Base-by-base conservation (phyloP, 1,140 invertebrate genomes). In the Sitodiplosis mosellana region DNA sequence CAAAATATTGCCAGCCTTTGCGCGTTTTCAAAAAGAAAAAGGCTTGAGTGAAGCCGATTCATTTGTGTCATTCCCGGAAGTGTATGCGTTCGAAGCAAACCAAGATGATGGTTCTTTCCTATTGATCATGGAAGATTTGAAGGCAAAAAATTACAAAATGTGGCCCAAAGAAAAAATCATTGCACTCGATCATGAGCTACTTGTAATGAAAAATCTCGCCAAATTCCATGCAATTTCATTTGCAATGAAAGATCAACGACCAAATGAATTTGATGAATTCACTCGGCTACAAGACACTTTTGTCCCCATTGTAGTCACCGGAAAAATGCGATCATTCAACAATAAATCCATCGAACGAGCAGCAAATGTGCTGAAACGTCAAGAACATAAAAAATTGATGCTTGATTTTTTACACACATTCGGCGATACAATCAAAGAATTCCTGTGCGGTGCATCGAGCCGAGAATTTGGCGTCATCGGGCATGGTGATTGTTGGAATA, bases 71-170 rank as follows among this genome's bases (percentile, higher is more conserved):
- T 47, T 47, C 49, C 14, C 46, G n/a, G 38, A 47, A 37, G 10
- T 27, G 27, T 12, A 58, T 51, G 55, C 47, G 58, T 40, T 47
- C 18, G 47, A 43, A 27, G 46, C 41, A 22, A 38, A 49, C 17
- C 41, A 43, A 20, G 55, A 62, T 1, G 57, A 58, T 51, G 48
- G 57, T 12, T 52, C 60, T 43, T 59, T 54, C n/a, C 53, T 62
- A 15, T 40, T 71, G 2, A 33, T 69, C 1, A 46, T 71, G 27
- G 64, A 67, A 53, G 63, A 69, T 56, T 47, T 71, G 12, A 56
- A 52, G 48, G 14, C 48, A 11, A 49, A 51, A 51, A 65, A 60
- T 18, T 69, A 58, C 49, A 36, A 49, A 43, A 55, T 55, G 34
- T 45, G 48, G 49, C 51, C 65, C 53, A 43, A 58, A 49, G 51